Percentiles rank a stretch among this genome's conserved stretches.
Conservation (phyloP, 2,888 invertebrate genomes). For the Odontomyia ornata region DNA sequence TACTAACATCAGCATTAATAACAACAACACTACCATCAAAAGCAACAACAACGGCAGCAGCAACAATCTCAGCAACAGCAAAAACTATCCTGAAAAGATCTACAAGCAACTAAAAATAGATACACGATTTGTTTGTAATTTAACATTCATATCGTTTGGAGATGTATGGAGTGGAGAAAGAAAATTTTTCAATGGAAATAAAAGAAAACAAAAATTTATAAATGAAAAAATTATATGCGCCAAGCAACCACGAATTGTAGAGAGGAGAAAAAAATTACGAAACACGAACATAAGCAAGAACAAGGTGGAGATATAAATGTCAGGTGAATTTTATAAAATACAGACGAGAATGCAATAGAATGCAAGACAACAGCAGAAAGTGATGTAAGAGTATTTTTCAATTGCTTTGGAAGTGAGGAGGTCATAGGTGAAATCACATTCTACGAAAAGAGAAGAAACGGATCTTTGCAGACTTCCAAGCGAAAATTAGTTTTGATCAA, state of each 20-base stretch:
- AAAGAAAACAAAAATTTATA: not conserved
- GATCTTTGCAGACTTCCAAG: too few relatives aligned
- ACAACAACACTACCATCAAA: not conserved
- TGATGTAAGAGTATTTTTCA: too few relatives aligned
- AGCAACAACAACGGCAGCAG: too few relatives aligned
- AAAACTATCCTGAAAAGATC: not conserved
- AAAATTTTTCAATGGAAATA: not conserved
- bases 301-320: conserved; percentile 34
- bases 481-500: too few relatives aligned
- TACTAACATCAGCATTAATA: conserved; percentile 8
- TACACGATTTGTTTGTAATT: conserved; percentile 35
- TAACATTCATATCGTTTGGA: conserved; percentile 2
- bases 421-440: too few relatives aligned
- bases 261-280: not conserved
- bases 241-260: not conserved
- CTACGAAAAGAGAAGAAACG: too few relatives aligned
- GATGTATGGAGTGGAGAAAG: not conserved
- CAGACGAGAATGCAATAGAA: too few relatives aligned
- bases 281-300: not conserved
- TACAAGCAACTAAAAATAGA: conserved; percentile 35
- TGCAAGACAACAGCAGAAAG: too few relatives aligned
- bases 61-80: too few relatives aligned
- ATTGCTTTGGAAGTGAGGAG: too few relatives aligned
- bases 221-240: not conserved
- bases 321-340: conserved; percentile 18